phyloP scores from a whole-genome alignment of 1,140 invertebrate genomes.

The Caenorhabditis briggsae region DNA sequence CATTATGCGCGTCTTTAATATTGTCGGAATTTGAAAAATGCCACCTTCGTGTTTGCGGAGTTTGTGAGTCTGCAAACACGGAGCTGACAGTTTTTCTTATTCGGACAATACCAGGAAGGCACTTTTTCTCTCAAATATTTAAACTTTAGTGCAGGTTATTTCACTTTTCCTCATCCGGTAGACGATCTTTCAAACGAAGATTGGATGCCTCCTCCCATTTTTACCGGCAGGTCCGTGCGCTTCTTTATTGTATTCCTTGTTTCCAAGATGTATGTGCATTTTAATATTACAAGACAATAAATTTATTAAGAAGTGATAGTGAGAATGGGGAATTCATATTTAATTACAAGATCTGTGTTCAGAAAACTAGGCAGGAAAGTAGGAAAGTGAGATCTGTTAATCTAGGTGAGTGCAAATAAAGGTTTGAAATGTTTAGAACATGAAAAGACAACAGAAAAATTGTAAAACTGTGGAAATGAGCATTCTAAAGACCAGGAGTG shows the following conservation, averaged over 20 bases:
- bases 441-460: background rate
- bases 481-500: too few species aligned
- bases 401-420: background rate
- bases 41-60: too few species aligned
- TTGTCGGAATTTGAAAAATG: too few species aligned
- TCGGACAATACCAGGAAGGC: background rate
- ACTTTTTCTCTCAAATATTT: background rate
- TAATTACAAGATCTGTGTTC: background rate
- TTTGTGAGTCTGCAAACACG: too few species aligned
- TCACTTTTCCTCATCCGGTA: slow-evolving; percentile 47
- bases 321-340: background rate
- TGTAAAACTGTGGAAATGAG: too few species aligned
- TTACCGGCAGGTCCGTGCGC: slow-evolving; percentile 30
- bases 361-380: background rate
- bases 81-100: too few species aligned
- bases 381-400: background rate
- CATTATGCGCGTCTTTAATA: background rate
- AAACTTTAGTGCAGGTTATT: slow-evolving; percentile 31
- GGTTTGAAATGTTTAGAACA: background rate
- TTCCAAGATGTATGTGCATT: too few species aligned
- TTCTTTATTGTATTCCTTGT: background rate
- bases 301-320: too few species aligned
- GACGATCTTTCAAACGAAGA: background rate
- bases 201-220: background rate
- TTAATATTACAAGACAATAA: too few species aligned